A percentile compares a stretch with the other conserved stretches of the same genome.
phyloP scores from a whole-genome alignment of 1,140 invertebrate species.

The Ylistrum balloti region DNA sequence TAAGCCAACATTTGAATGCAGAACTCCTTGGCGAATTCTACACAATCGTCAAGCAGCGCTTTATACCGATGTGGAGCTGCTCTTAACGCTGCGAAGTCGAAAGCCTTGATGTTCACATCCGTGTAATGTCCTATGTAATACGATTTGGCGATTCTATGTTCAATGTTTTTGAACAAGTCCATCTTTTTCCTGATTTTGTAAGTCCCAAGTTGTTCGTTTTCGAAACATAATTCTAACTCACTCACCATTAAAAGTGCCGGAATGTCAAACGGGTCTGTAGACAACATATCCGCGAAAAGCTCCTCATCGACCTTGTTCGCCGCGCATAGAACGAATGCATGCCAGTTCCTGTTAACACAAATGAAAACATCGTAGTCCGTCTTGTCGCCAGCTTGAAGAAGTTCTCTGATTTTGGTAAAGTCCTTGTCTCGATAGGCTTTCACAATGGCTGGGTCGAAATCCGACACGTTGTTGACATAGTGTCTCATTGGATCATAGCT shows the following conservation, averaged over 20 bases:
- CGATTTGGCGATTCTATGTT: slow-evolving; percentile 51
- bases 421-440: slow-evolving; percentile 51
- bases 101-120: slow-evolving; percentile 30
- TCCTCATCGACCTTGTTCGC: not conserved
- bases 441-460: slow-evolving; percentile 55
- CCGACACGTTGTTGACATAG: slow-evolving; percentile 55
- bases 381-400: slow-evolving; percentile 10
- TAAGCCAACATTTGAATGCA: slow-evolving; percentile 57
- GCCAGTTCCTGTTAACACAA: slow-evolving; percentile 60
- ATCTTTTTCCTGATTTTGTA: slow-evolving; percentile 55
- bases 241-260: not conserved
- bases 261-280: slow-evolving; percentile 51
- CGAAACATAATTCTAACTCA: slow-evolving; percentile 56
- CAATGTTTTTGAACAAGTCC: slow-evolving; percentile 42
- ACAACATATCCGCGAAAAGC: slow-evolving; percentile 19
- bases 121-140: slow-evolving; percentile 54
- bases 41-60: slow-evolving; percentile 58
- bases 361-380: slow-evolving; percentile 59
- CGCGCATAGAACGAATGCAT: slow-evolving; percentile 53
- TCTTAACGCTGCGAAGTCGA: slow-evolving; percentile 55
- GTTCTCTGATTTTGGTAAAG: not conserved
- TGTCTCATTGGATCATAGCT: slow-evolving; percentile 57
- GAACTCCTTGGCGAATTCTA: slow-evolving; percentile 61
- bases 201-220: slow-evolving; percentile 48
- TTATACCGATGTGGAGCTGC: slow-evolving; percentile 59